Conservation (phyloP, 1,140 invertebrate species). For the Euschistus heros region DNA sequence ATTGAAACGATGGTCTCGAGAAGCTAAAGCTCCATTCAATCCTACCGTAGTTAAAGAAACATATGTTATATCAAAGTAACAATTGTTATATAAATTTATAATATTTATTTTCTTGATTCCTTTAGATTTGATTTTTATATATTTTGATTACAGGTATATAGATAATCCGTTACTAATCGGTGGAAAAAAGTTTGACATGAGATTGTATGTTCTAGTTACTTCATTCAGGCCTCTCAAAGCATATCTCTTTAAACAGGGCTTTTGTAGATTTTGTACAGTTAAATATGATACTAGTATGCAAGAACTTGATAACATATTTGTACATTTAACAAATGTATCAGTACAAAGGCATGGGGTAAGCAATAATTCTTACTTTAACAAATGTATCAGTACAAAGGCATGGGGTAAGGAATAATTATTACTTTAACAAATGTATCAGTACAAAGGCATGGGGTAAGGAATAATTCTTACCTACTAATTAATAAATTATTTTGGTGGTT, state of each 20-base stretch:
- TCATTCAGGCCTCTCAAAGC: slow-evolving; percentile 74
- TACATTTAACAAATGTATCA: slow-evolving; percentile 77
- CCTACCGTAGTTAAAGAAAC: slow-evolving; percentile 74
- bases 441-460: slow-evolving; percentile 70
- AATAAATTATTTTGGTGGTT: too few relatives aligned
- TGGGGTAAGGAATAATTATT: slow-evolving; percentile 44
- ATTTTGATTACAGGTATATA: slow-evolving; percentile 51
- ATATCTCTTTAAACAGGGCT: slow-evolving; percentile 65
- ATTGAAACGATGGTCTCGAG: slow-evolving; percentile 75
- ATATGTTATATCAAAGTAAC: slow-evolving; percentile 73
- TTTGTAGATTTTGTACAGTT: slow-evolving; percentile 74
- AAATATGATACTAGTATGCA: slow-evolving; percentile 59
- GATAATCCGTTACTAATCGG: slow-evolving; percentile 77
- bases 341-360: slow-evolving; percentile 77
- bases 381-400: slow-evolving; percentile 84
- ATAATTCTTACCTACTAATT: not conserved
- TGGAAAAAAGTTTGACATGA: slow-evolving; percentile 80
- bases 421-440: slow-evolving; percentile 75
- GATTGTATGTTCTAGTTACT: slow-evolving; percentile 73
- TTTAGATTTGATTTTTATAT: not conserved
- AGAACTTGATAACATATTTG: slow-evolving; percentile 75
- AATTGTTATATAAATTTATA: not conserved
- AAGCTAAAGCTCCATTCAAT: slow-evolving; percentile 70
- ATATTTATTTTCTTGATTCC: not conserved
- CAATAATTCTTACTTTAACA: slow-evolving; percentile 43